These are phyloP conservation scores for Stenodera caucasica DNA, from an alignment of 2,888 invertebrate genomes.

Conservation along the genomic window DNA sequence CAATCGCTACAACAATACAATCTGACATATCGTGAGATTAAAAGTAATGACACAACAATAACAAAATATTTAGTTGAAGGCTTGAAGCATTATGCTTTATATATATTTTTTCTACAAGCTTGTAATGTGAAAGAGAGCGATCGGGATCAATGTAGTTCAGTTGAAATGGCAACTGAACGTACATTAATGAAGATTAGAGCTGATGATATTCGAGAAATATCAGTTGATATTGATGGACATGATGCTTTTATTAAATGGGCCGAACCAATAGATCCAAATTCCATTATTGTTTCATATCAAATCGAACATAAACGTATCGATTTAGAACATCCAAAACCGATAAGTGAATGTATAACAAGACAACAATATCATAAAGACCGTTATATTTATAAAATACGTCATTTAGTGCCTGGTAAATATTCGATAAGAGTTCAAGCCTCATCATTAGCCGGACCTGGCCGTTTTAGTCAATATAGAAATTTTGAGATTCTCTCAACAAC, in stretches of 20 bases:
- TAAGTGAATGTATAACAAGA: constrained; percentile 58
- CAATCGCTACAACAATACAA: background rate
- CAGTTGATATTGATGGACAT: constrained; percentile 28
- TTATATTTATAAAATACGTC: constrained; percentile 35
- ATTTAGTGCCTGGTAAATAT: constrained; percentile 62
- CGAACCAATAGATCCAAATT: constrained; percentile 66
- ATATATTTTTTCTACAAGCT: constrained; percentile 63
- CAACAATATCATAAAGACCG: constrained; percentile 10
- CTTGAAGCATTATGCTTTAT: constrained; percentile 63
- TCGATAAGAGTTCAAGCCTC: constrained; percentile 62
- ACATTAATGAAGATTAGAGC: constrained; percentile 55
- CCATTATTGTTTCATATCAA: constrained; percentile 65
- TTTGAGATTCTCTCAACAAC: constrained; percentile 36
- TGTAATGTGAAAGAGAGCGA: constrained; percentile 63
- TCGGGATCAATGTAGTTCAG: constrained; percentile 58
- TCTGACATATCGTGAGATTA: constrained; percentile 1
- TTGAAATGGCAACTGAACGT: constrained; percentile 54
- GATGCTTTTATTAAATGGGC: constrained; percentile 58
- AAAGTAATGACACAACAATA: constrained; percentile 20
- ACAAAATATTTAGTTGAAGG: constrained; percentile 43
- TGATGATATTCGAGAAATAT: constrained; percentile 52
- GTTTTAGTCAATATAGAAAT: constrained; percentile 42
- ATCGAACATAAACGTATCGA: constrained; percentile 59
- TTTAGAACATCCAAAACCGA: constrained; percentile 48
- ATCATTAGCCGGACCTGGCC: constrained; percentile 62